Evolutionary conservation across 1,140 invertebrate species (phyloP), one percentile per base, ranked within the genome.

Genomic region (Goniozus legneri): DNA sequence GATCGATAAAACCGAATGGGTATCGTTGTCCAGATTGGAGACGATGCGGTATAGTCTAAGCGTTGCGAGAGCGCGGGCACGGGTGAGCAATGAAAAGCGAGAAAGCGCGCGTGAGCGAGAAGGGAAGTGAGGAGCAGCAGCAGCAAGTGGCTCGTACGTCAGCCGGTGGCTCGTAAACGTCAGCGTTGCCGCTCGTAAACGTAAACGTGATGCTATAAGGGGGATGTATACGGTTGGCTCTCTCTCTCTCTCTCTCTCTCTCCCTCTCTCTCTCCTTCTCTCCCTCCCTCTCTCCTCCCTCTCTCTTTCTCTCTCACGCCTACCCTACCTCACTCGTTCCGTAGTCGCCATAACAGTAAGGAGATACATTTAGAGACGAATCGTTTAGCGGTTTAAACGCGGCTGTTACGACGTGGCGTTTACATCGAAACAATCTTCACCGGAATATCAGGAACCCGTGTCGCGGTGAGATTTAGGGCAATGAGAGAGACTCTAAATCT

Each of bases 91-190:
- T 64, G 64, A 64, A 38, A 64, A 68, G 62, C 61, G 61, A 65
- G 58, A 65, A 57, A 60, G 48, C 34, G 39, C 41, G 21, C 50
- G 47, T 47, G 52, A 41, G 56, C 52, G 48, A n/a, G 50, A 40
- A 44, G 56, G 44, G 54, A 58, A 50, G 47, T 45, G 50, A 50
- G 58, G 56, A 60, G 56, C 46, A 52, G 62, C 44, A 64, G 71
- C 72, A 75, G 72, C 73, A 76, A 76, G 73, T 76, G 74, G 73
- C 73, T 75, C 74, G 74, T 76, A 75, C 73, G 74, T 76, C 74
- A 76, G 71, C 71, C 74, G 71, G 74, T 75, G 74, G 74, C 73
- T 76, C 74, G 74, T 76, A 76, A 76, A 76, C 74, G 74, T 76
- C 74, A 76, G 73, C 72, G 62, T 64, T 71, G 67, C 65, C 71